Conservation (phyloP, 2,113 vertebrate species). For the Cyphomyrus discorhynchus region DNA sequence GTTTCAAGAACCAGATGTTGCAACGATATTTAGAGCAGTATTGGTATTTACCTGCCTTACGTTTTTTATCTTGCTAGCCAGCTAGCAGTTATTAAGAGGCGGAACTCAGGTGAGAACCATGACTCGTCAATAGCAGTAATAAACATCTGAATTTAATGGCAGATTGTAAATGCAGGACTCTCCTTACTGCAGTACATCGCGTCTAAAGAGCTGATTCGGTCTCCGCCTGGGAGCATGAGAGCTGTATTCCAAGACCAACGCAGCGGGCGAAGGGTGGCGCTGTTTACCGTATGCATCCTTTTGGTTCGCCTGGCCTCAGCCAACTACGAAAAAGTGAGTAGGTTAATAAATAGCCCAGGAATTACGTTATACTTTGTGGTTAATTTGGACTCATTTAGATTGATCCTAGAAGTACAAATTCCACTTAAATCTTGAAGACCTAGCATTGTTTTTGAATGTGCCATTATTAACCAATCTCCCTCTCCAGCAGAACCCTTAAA, state of each 20-base stretch:
- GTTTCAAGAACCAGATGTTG: neutral
- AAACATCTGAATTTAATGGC: neutral
- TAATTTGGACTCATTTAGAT: neutral
- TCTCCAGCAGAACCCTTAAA: neutral
- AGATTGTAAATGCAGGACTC: neutral
- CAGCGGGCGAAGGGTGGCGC: neutral
- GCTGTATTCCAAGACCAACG: neutral
- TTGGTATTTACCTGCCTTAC: neutral
- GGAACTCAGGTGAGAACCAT: neutral
- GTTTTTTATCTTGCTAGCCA: neutral
- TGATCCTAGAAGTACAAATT: neutral
- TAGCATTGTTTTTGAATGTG: neutral
- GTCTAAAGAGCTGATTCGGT: neutral
- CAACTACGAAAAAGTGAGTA: conserved; percentile 31
- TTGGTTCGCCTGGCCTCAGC: conserved; percentile 8
- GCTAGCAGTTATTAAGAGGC: neutral
- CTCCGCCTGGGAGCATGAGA: neutral
- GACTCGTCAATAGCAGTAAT: neutral
- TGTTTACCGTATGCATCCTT: conserved; percentile 18
- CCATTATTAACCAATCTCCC: neutral
- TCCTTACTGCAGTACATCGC: neutral
- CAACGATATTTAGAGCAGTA: neutral
- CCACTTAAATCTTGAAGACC: neutral
- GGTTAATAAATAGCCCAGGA: neutral
- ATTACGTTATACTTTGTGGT: neutral